These are phyloP conservation scores for Sesia bembeciformis DNA, from an alignment of 2,888 invertebrate species.

Conservation along the genomic window DNA sequence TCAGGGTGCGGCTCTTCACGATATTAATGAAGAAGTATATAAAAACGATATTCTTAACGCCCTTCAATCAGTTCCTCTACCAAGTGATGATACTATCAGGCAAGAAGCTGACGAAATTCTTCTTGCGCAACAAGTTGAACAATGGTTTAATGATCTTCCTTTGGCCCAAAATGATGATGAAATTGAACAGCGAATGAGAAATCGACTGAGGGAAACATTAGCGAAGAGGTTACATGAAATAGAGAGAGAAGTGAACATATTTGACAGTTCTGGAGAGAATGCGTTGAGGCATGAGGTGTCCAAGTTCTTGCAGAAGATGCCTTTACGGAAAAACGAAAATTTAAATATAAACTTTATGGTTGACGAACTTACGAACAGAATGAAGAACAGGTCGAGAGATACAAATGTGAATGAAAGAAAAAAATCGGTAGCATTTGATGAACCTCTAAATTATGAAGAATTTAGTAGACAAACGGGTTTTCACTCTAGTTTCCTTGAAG, in stretches of 20 bases:
- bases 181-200: conserved; percentile 20
- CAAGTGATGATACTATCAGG: conserved; percentile 27
- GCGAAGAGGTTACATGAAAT: conserved; percentile 34
- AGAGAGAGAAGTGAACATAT: conserved; percentile 14
- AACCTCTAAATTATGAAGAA: conserved; percentile 18
- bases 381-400: conserved; percentile 23
- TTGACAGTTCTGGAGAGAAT: conserved; percentile 14
- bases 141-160: conserved; percentile 45
- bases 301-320: conserved; percentile 24
- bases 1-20: conserved; percentile 19
- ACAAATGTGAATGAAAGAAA: conserved; percentile 2
- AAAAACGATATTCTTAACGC: conserved; percentile 28
- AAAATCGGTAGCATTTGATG: conserved; percentile 22
- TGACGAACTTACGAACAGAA: conserved; percentile 34
- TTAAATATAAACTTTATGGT: conserved; percentile 28
- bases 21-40: conserved; percentile 21
- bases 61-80: conserved; percentile 38
- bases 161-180: conserved; percentile 16
- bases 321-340: conserved; percentile 17
- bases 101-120: conserved; percentile 43
- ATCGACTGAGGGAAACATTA: conserved; percentile 27
- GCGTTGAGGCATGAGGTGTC: conserved; percentile 27
- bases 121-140: conserved; percentile 37
- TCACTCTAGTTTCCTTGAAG: conserved; percentile 18
- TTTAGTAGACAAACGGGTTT: conserved; percentile 21